phyloP scores from a whole-genome alignment of 2,888 invertebrate genomes.

The Phaonia tiefii region DNA sequence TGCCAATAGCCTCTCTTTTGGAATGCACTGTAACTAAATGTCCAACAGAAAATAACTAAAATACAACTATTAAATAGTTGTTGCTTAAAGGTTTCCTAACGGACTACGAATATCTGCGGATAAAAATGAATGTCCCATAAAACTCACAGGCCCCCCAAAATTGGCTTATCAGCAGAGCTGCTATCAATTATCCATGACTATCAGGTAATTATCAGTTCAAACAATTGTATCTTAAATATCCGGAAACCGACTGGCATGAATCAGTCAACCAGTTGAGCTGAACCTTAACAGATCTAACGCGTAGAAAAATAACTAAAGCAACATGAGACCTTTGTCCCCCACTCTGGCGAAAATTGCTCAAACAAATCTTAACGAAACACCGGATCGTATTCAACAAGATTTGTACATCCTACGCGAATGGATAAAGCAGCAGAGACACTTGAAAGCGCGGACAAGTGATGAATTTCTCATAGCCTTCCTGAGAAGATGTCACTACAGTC shows the following conservation, averaged over 20 bases:
- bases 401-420: constrained; percentile 81
- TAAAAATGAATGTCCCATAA: too few relatives aligned
- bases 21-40: too few relatives aligned
- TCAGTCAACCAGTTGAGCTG: neutral
- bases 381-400: constrained; percentile 79
- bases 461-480: constrained; percentile 75
- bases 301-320: too few relatives aligned
- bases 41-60: too few relatives aligned
- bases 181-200: constrained; percentile 42
- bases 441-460: constrained; percentile 77
- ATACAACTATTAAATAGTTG: too few relatives aligned
- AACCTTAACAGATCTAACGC: neutral
- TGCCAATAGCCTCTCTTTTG: too few relatives aligned
- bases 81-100: too few relatives aligned
- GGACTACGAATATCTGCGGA: too few relatives aligned
- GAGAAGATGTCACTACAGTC: constrained; percentile 74
- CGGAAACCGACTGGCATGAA: neutral
- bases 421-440: constrained; percentile 81
- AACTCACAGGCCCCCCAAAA: neutral
- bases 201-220: constrained; percentile 23
- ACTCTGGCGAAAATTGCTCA: constrained; percentile 78
- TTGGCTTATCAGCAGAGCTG: constrained; percentile 30
- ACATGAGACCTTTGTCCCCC: constrained; percentile 74
- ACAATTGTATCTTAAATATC: neutral
- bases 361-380: constrained; percentile 81